These are phyloP conservation scores for Otus sunia DNA, from an alignment of 2,113 vertebrate species.

Conservation along the genomic window DNA sequence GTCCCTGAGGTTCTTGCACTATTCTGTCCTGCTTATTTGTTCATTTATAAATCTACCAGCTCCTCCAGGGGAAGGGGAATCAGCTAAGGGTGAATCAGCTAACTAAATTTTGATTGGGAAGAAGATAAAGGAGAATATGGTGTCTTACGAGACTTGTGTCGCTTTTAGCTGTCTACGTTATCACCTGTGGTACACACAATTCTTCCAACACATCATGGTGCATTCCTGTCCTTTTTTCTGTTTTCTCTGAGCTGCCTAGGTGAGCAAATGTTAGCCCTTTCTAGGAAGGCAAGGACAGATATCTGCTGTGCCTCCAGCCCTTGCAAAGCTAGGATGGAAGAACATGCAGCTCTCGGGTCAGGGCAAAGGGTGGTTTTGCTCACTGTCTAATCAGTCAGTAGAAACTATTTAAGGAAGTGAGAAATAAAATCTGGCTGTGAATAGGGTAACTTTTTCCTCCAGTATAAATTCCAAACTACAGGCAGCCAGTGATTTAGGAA, in stretches of 20 bases:
- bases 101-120: not conserved
- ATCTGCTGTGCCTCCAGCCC: not conserved
- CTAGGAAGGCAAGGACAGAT: not conserved
- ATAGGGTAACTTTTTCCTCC: not conserved
- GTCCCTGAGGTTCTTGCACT: not conserved
- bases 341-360: rapidly evolving
- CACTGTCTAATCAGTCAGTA: not conserved
- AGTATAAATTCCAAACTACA: not conserved
- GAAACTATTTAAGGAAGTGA: not conserved
- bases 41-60: not conserved
- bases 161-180: not conserved
- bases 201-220: rapidly evolving
- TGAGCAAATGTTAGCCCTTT: too few relatives aligned
- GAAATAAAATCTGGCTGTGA: not conserved
- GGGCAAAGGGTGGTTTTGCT: not conserved
- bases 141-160: not conserved
- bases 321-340: not conserved
- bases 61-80: not conserved
- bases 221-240: not conserved
- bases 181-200: not conserved
- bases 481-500: not conserved
- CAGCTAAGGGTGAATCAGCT: not conserved
- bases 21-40: not conserved
- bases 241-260: not conserved
- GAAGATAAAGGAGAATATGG: not conserved